A percentile compares a stretch with the other conserved stretches of the same genome.
Evolutionary conservation across 2,888 invertebrate species (phyloP).

Genomic region (Caenorhabditis sinica): DNA sequence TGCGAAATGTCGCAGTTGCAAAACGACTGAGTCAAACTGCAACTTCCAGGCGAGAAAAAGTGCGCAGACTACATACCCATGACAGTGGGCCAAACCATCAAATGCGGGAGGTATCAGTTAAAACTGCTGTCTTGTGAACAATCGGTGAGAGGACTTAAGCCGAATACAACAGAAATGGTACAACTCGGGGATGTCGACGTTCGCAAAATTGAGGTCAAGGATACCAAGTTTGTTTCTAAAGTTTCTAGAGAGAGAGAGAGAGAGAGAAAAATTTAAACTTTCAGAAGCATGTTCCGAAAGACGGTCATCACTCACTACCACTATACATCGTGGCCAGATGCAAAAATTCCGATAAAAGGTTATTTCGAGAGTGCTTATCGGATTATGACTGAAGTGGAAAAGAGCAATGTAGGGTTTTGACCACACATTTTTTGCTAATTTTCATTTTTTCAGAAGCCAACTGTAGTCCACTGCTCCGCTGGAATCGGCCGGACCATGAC

Average conservation of each 20-base stretch:
- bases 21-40: background rate
- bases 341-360: too few species aligned
- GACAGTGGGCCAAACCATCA: background rate
- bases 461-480: background rate
- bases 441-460: conserved; percentile 1
- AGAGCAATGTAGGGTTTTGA: too few species aligned
- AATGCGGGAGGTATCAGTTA: background rate
- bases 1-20: too few species aligned
- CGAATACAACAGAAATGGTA: too few species aligned
- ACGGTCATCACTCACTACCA: background rate
- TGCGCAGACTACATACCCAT: background rate
- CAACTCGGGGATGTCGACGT: background rate
- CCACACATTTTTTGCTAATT: too few species aligned
- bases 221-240: background rate
- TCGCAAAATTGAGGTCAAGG: background rate
- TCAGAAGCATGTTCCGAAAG: background rate
- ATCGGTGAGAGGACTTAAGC: too few species aligned
- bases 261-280: too few species aligned
- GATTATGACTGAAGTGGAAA: too few species aligned
- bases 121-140: background rate
- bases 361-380: too few species aligned
- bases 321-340: background rate
- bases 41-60: too few species aligned
- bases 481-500: background rate
- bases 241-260: too few species aligned